Evolutionary conservation across 2,888 invertebrate species (phyloP).

Genomic region (Callyntrura sp.): DNA sequence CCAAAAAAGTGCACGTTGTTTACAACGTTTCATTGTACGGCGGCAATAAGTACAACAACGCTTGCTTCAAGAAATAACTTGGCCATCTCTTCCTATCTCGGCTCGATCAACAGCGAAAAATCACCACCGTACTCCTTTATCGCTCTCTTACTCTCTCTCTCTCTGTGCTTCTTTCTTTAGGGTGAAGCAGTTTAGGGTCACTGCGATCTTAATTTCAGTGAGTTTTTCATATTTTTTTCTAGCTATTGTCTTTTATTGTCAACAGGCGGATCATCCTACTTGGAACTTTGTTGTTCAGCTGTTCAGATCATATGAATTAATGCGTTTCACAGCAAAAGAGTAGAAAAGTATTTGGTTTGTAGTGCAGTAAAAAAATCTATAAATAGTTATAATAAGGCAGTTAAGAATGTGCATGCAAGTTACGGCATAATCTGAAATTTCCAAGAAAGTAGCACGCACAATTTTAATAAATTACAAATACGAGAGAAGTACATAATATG

Average conservation of each 20-base stretch:
- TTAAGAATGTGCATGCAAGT: not conserved
- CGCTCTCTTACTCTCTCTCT: not conserved
- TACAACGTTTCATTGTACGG: conserved; percentile 1
- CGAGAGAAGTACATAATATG: too few relatives aligned
- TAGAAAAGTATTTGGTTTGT: too few relatives aligned
- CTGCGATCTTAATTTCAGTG: not conserved
- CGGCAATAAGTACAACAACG: not conserved
- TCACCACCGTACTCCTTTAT: not conserved
- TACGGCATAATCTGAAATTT: not conserved
- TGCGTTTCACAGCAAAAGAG: too few relatives aligned
- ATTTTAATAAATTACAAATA: too few relatives aligned
- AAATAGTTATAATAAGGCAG: too few relatives aligned
- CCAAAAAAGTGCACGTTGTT: conserved; percentile 23
- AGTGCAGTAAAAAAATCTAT: too few relatives aligned
- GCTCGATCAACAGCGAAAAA: not conserved
- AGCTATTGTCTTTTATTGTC: too few relatives aligned
- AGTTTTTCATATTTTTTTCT: too few relatives aligned
- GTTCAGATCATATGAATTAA: too few relatives aligned
- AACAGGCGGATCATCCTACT: too few relatives aligned
- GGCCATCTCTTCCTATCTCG: not conserved
- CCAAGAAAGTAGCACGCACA: too few relatives aligned
- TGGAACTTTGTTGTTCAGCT: too few relatives aligned
- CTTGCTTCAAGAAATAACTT: not conserved
- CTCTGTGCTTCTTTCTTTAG: not conserved
- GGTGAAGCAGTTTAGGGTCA: not conserved